A percentile compares a stretch with the other conserved stretches of the same genome.
Conservation (phyloP, 2,113 vertebrate species). For the Fregetta grallaria region DNA sequence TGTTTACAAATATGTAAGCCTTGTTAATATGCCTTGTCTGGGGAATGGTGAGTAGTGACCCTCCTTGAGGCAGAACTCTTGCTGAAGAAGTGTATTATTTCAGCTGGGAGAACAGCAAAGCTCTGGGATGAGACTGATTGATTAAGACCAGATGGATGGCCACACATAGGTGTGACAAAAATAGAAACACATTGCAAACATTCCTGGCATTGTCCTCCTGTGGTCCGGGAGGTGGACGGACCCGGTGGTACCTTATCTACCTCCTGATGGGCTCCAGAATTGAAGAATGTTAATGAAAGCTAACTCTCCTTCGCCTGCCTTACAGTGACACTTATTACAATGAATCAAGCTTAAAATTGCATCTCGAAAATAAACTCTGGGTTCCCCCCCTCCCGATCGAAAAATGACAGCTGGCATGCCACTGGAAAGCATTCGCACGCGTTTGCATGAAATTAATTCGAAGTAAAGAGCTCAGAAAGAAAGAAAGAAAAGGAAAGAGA, state of each 20-base stretch:
- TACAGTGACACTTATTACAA: slow-evolving; percentile 60
- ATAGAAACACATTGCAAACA: slow-evolving; percentile 88
- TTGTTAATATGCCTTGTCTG: slow-evolving; percentile 68
- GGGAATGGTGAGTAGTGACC: slow-evolving; percentile 63
- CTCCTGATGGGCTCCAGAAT: slow-evolving; percentile 77
- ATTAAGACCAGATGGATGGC: slow-evolving; percentile 94
- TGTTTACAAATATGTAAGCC: slow-evolving; percentile 73
- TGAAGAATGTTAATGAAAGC: slow-evolving; percentile 79
- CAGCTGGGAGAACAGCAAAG: slow-evolving; percentile 87
- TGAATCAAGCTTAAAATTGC: slow-evolving; percentile 46
- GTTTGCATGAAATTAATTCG: slow-evolving; percentile 43
- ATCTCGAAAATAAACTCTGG: slow-evolving; percentile 43
- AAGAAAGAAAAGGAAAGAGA: slow-evolving; percentile 23
- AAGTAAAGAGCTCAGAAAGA: slow-evolving; percentile 39
- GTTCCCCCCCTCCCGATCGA: neutral
- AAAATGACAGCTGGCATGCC: slow-evolving; percentile 59
- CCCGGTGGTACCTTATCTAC: slow-evolving; percentile 75
- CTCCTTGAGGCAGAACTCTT: slow-evolving; percentile 69
- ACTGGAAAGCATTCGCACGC: neutral
- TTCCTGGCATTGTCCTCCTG: slow-evolving; percentile 82
- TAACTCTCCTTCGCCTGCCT: slow-evolving; percentile 51
- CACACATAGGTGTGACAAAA: slow-evolving; percentile 87
- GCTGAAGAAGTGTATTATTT: slow-evolving; percentile 83
- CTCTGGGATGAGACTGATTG: slow-evolving; percentile 85
- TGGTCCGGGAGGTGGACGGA: slow-evolving; percentile 74